These are phyloP conservation scores for Bungarus multicinctus DNA, from an alignment of 2,113 vertebrate species.

Conservation along the genomic window DNA sequence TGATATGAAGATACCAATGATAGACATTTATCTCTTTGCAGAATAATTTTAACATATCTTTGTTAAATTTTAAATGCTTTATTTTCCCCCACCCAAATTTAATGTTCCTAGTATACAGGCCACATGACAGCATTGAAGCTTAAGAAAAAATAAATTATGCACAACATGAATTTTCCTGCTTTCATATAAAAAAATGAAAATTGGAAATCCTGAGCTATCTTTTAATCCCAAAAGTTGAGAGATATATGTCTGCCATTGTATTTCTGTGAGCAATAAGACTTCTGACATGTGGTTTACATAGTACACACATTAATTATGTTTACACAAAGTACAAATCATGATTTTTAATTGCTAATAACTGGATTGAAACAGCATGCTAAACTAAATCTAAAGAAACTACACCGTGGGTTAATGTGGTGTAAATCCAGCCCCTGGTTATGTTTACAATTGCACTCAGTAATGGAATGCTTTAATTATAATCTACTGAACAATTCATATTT, in stretches of 20 bases:
- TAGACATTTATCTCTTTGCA: background rate
- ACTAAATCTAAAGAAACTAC: background rate
- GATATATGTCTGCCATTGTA: background rate
- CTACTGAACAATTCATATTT: background rate
- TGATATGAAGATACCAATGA: background rate
- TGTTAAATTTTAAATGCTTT: background rate
- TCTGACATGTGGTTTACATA: background rate
- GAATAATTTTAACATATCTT: background rate
- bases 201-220: background rate
- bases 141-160: background rate
- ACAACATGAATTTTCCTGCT: background rate
- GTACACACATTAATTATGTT: background rate
- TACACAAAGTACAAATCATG: background rate
- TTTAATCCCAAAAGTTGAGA: background rate
- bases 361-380: background rate
- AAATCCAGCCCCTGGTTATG: background rate
- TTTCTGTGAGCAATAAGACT: background rate
- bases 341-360: background rate
- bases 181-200: background rate
- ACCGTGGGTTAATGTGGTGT: background rate
- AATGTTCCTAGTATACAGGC: background rate
- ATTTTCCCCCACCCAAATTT: background rate
- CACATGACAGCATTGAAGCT: background rate
- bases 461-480: background rate
- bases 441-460: background rate